A percentile compares a stretch with the other conserved stretches of the same genome.
phyloP scores from a whole-genome alignment of 2,888 invertebrate species.

The Eristalis intricaria region DNA sequence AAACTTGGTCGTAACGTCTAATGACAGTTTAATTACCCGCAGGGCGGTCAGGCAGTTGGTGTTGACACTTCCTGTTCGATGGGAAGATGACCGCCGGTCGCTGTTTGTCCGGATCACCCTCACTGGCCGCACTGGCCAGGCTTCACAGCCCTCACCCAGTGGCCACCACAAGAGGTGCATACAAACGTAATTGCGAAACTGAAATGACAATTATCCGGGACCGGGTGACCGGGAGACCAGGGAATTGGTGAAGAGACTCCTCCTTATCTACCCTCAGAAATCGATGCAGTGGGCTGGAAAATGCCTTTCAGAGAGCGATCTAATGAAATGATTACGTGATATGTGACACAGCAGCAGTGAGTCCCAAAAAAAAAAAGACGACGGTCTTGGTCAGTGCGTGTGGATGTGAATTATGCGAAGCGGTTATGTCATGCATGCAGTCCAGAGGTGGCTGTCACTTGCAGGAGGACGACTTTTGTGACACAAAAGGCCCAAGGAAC shows the following conservation, averaged over 20 bases:
- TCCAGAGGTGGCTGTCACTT: constrained; percentile 48
- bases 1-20: constrained; percentile 65
- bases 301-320: constrained; percentile 63
- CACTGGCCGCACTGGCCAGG: neutral
- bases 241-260: neutral
- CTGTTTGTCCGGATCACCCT: constrained; percentile 21
- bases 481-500: constrained; percentile 36
- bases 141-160: neutral
- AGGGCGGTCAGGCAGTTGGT: constrained; percentile 44
- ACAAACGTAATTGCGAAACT: constrained; percentile 60
- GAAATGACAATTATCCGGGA: constrained; percentile 67
- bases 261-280: constrained; percentile 63
- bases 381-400: constrained; percentile 1
- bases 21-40: constrained; percentile 71
- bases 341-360: constrained; percentile 47
- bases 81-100: constrained; percentile 46
- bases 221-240: neutral
- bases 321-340: constrained; percentile 69
- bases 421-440: constrained; percentile 47
- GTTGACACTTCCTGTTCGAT: constrained; percentile 68
- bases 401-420: constrained; percentile 61
- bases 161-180: neutral
- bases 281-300: constrained; percentile 67
- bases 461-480: constrained; percentile 54
- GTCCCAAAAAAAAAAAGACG: constrained; percentile 19